Base-by-base conservation (phyloP, 2,113 vertebrate species). In the Indicator indicator region DNA sequence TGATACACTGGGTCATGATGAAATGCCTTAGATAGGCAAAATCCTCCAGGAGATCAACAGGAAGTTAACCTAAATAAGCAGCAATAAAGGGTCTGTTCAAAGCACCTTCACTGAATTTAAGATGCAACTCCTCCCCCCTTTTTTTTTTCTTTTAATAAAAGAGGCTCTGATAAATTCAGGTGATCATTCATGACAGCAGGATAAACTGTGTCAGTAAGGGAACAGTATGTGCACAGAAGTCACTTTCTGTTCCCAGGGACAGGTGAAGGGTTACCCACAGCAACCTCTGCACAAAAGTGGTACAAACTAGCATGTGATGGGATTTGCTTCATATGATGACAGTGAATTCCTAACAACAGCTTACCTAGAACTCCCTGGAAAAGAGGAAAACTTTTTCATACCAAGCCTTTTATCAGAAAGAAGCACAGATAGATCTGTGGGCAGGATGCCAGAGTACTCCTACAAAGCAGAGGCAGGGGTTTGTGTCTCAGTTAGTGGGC, bases 31-130 rank as follows among this genome's bases (percentile, higher is more conserved):
- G 70, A 46, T 24, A 75, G 42, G 38, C 78, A 91, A 83, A 91
- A 76, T 82, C 48, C 60, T 87, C 60, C 18, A 59, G 44, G 23
- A 72, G 19, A 87, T 67, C 86, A 80, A 85, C 78, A 92, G 87
- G 59, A 94, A 85, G 38, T 40, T 94, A 72, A 79, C 44, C 62
- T 50, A 77, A 81, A 76, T 33, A 78, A 77, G 14, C 18, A 59
- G 17, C 26, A 63, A 16, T 50, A 40, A 83, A 78, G 9, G 38
- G 9, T 9, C 17, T 69, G 48, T 46, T 73, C 9, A 73, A 94
- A 80, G 16, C 14, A 83, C 38, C 42, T 74, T 52, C 46, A 36
- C 24, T 8, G 32, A 79, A 56, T 38, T 84, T 69, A 81, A 86
- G 75, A 2, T 8, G 4, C 9, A 1, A 17, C 9, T 8, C 23